Conservation (phyloP, 2,113 vertebrate genomes). For the Martes martes region DNA sequence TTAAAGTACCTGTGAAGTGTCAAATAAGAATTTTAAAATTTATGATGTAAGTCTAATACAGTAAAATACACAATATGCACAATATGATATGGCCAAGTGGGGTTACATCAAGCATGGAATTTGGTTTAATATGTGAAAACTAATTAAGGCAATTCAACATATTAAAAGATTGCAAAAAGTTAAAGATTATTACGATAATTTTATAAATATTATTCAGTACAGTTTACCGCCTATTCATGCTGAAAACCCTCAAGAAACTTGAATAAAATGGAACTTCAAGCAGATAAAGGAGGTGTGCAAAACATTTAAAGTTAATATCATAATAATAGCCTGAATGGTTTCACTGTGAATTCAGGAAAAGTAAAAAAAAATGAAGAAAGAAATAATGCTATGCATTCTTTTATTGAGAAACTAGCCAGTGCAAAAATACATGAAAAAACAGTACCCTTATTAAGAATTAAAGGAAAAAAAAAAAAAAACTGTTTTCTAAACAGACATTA, state of each 20-base stretch:
- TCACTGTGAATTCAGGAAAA: not conserved
- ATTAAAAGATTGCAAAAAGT: not conserved
- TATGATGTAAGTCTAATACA: not conserved
- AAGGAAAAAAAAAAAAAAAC: not conserved
- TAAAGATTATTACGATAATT: not conserved
- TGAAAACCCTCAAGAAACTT: not conserved
- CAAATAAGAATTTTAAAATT: not conserved
- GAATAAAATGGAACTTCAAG: not conserved
- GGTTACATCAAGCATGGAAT: not conserved
- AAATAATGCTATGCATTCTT: not conserved
- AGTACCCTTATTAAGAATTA: not conserved
- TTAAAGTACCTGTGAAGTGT: not conserved
- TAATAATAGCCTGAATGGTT: not conserved
- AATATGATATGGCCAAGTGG: not conserved
- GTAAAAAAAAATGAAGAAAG: not conserved
- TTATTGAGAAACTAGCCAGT: not conserved
- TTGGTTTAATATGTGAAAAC: not conserved
- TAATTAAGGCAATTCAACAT: not conserved
- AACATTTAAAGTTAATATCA: not conserved
- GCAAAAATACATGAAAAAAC: not conserved
- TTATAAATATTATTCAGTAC: not conserved
- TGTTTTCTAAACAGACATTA: not conserved
- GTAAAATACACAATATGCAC: too few relatives aligned
- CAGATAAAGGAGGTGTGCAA: not conserved
- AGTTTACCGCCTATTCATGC: not conserved